Percentiles rank a stretch among this genome's conserved stretches.
These are phyloP conservation scores for Gymnorhina tibicen DNA, from an alignment of 2,113 vertebrate genomes.

Conservation along the genomic window DNA sequence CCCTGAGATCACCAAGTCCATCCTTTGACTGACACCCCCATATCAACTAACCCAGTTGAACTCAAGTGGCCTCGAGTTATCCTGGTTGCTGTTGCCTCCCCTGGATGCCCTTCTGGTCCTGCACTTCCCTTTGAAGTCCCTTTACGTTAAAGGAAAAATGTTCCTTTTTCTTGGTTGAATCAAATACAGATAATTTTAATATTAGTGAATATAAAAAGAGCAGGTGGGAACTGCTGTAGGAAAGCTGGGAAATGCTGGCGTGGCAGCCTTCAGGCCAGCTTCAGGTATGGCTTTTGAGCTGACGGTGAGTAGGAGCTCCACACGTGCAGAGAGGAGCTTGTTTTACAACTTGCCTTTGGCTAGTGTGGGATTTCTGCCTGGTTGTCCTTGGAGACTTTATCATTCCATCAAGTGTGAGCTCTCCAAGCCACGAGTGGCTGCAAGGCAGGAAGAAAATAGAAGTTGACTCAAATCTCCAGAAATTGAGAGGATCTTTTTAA, in stretches of 20 bases:
- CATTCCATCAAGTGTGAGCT: neutral
- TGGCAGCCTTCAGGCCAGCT: neutral
- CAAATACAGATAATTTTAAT: neutral
- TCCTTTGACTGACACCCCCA: neutral
- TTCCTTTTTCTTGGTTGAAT: neutral
- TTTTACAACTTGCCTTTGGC: neutral
- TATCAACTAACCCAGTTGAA: neutral
- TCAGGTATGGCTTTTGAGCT: rapidly evolving
- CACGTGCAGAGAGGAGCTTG: neutral
- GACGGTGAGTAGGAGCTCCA: neutral
- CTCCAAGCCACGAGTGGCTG: neutral
- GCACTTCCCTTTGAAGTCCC: neutral
- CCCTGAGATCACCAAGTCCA: neutral
- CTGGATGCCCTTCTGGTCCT: neutral
- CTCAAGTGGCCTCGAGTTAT: too few relatives aligned
- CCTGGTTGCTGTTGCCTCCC: neutral
- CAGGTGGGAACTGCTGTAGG: neutral
- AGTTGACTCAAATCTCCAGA: neutral
- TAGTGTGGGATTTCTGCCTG: neutral
- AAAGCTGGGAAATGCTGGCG: neutral
- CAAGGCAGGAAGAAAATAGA: neutral
- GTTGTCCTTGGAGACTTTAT: neutral
- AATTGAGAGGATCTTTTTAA: rapidly evolving
- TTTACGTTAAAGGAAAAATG: neutral
- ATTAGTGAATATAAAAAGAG: neutral